Evolutionary conservation across 1,140 invertebrate species (phyloP).

Genomic region (Drosophila rhopaloa): DNA sequence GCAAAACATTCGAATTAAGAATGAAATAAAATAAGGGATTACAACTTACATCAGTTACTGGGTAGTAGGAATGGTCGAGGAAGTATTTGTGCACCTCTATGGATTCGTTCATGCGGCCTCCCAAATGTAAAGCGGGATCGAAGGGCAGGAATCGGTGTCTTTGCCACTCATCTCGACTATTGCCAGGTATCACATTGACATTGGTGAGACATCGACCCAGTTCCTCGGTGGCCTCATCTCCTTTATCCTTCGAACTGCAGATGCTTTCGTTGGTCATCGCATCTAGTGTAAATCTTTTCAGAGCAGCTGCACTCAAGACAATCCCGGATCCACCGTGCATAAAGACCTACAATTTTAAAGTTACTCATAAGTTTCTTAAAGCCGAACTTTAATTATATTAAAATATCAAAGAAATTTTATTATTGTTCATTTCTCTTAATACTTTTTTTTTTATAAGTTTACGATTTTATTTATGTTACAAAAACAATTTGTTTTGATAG

Average conservation of each 20-base stretch:
- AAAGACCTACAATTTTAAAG: slow-evolving; percentile 19
- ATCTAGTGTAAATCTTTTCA: slow-evolving; percentile 31
- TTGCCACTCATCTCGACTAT: slow-evolving; percentile 56
- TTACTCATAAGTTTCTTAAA: no score
- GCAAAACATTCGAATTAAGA: background rate
- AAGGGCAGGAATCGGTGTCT: slow-evolving; percentile 66
- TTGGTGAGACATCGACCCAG: slow-evolving; percentile 57
- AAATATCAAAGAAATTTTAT: no score
- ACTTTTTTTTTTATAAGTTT: no score
- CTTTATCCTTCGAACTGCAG: slow-evolving; percentile 21
- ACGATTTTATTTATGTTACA: no score
- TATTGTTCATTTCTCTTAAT: no score
- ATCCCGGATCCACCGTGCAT: slow-evolving; percentile 42
- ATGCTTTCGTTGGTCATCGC: slow-evolving; percentile 52
- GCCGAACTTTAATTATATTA: no score
- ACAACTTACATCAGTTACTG: slow-evolving; percentile 44
- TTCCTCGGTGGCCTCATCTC: slow-evolving; percentile 26
- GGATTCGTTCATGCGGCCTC: slow-evolving; percentile 23
- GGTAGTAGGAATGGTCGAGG: slow-evolving; percentile 42
- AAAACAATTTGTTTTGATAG: no score
- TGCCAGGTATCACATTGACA: slow-evolving; percentile 55
- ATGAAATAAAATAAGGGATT: background rate
- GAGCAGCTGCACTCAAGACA: slow-evolving; percentile 55
- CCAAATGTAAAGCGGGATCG: slow-evolving; percentile 24
- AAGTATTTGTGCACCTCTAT: slow-evolving; percentile 40